Conservation (phyloP, 2,888 invertebrate species). For the Alcis repandata region DNA sequence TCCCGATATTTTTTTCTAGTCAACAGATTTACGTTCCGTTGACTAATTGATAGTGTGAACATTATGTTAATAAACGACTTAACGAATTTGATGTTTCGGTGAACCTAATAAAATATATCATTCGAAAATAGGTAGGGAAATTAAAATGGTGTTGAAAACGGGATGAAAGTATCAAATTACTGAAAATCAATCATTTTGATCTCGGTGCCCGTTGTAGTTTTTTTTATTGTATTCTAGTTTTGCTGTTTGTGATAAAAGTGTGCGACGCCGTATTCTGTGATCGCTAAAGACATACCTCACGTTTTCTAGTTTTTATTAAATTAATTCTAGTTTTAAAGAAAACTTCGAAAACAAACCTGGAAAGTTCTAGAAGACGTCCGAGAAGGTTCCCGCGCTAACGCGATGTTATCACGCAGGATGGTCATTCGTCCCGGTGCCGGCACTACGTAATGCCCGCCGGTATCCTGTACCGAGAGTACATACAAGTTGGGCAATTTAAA, state of each 20-base stretch:
- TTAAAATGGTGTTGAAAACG: neutral
- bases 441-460: constrained; percentile 64
- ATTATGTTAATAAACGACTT: constrained; percentile 13
- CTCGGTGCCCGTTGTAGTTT: too few species aligned
- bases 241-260: too few species aligned
- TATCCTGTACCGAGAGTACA: constrained; percentile 83
- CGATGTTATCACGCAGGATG: constrained; percentile 67
- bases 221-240: too few species aligned
- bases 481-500: constrained; percentile 84
- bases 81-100: neutral
- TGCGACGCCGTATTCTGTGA: too few species aligned
- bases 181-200: neutral
- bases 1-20: neutral
- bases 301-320: too few species aligned
- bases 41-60: constrained; percentile 18
- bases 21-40: constrained; percentile 19
- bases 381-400: constrained; percentile 57
- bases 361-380: too few species aligned
- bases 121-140: neutral
- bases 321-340: too few species aligned
- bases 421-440: constrained; percentile 65
- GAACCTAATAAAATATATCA: neutral
- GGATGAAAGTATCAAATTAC: neutral
- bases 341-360: too few species aligned
- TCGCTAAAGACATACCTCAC: too few species aligned